phyloP scores from a whole-genome alignment of 2,797 vertebrate species.

The Okamejei kenojei region DNA sequence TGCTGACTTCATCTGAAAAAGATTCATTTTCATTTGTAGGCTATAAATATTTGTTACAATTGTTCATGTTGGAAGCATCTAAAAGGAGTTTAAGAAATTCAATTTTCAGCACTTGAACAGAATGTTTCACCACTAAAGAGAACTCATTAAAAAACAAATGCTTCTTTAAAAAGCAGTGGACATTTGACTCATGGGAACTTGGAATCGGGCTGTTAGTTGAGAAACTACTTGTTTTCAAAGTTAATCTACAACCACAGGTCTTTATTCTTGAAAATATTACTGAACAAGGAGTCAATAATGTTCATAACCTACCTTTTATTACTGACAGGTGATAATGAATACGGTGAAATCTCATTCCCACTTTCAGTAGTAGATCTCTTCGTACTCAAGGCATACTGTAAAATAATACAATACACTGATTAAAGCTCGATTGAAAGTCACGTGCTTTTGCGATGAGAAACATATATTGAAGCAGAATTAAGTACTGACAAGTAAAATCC shows the following conservation, averaged over 20 bases:
- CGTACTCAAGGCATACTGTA: conserved; percentile 66
- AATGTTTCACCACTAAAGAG: background rate
- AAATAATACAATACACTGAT: conserved; percentile 36
- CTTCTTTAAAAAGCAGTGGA: background rate
- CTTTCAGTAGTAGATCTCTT: conserved; percentile 68
- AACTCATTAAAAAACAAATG: background rate
- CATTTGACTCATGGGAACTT: background rate
- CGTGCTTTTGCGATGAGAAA: background rate
- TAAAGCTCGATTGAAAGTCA: background rate
- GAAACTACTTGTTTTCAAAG: background rate
- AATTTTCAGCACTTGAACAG: background rate
- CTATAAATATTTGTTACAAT: background rate
- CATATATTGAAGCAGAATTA: background rate
- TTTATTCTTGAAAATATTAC: background rate
- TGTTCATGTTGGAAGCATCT: background rate
- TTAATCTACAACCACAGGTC: background rate
- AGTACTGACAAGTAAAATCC: background rate
- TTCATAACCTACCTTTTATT: conserved; percentile 64
- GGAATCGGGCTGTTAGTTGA: background rate
- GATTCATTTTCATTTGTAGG: background rate
- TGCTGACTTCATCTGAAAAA: background rate
- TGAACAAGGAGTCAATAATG: background rate
- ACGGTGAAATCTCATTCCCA: conserved; percentile 66
- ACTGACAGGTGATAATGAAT: conserved; percentile 71
- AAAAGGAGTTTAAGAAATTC: background rate